phyloP scores from a whole-genome alignment of 2,888 invertebrate genomes.

The Penaeus monodon region DNA sequence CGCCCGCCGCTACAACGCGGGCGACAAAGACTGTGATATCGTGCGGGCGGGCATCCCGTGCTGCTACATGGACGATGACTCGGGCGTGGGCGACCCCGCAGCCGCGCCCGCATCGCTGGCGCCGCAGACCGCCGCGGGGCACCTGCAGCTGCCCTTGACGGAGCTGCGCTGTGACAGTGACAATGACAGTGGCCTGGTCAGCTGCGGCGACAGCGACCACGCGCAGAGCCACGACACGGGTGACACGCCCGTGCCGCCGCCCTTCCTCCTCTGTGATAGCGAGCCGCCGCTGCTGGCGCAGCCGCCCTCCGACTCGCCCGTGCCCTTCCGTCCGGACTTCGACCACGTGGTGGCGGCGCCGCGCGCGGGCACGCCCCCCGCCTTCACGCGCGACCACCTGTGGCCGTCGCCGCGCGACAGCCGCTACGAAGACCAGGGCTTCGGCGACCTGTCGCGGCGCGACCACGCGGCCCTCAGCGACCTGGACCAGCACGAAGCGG shows the following conservation, averaged over 20 bases:
- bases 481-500: constrained; percentile 10
- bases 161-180: constrained; percentile 52
- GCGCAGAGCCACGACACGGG: constrained; percentile 26
- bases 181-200: constrained; percentile 62
- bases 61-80: constrained; percentile 46
- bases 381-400: constrained; percentile 13
- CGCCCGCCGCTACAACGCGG: background rate
- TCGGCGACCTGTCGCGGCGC: constrained; percentile 32
- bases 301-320: constrained; percentile 39
- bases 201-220: constrained; percentile 63
- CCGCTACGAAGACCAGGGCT: constrained; percentile 49
- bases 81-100: background rate
- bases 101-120: constrained; percentile 20
- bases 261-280: constrained; percentile 18
- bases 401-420: constrained; percentile 32
- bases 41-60: constrained; percentile 56
- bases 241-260: constrained; percentile 13
- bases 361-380: background rate
- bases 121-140: background rate
- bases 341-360: constrained; percentile 19
- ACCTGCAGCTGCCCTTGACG: constrained; percentile 35
- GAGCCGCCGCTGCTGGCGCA: background rate
- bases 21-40: constrained; percentile 37
- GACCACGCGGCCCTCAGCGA: constrained; percentile 37
- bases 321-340: constrained; percentile 60